Percentiles rank a stretch among this genome's conserved stretches.
These are phyloP conservation scores for Epizoanthus fatuus DNA, from an alignment of 92 coral and sea anemone species.

Conservation along the genomic window DNA sequence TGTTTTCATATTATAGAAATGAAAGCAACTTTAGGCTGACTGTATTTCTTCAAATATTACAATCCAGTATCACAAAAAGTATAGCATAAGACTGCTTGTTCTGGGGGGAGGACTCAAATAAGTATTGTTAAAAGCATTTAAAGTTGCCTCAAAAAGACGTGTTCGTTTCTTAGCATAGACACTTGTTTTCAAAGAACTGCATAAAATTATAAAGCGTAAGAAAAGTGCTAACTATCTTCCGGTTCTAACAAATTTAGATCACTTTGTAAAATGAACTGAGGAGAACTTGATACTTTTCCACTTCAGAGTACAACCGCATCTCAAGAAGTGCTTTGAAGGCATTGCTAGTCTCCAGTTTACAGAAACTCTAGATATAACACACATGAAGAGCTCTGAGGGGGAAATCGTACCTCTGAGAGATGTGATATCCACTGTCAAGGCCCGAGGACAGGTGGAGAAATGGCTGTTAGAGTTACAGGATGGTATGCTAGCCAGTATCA, in stretches of 20 bases:
- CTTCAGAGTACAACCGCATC: slow-evolving; percentile 96
- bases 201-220: too few species aligned
- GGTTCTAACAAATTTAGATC: background rate
- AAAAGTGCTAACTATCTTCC: too few species aligned
- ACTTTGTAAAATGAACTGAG: background rate
- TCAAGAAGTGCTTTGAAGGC: slow-evolving; percentile 99
- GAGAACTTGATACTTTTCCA: background rate
- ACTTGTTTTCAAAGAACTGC: too few species aligned
- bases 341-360: slow-evolving; percentile 94
- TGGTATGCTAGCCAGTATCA: slow-evolving; percentile 96
- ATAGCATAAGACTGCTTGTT: too few species aligned
- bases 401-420: slow-evolving; percentile 92
- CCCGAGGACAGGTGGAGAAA: slow-evolving; percentile 99
- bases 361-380: slow-evolving; percentile 92
- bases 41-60: too few species aligned
- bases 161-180: too few species aligned
- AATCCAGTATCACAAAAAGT: too few species aligned
- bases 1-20: too few species aligned
- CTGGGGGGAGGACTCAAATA: too few species aligned
- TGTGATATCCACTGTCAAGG: slow-evolving; percentile 92
- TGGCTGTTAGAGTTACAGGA: slow-evolving; percentile 97
- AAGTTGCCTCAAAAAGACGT: too few species aligned
- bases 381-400: slow-evolving; percentile 97
- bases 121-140: too few species aligned
- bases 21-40: too few species aligned